Evolutionary conservation across 2,113 vertebrate species (phyloP).

Genomic region (Epinephelus moara): DNA sequence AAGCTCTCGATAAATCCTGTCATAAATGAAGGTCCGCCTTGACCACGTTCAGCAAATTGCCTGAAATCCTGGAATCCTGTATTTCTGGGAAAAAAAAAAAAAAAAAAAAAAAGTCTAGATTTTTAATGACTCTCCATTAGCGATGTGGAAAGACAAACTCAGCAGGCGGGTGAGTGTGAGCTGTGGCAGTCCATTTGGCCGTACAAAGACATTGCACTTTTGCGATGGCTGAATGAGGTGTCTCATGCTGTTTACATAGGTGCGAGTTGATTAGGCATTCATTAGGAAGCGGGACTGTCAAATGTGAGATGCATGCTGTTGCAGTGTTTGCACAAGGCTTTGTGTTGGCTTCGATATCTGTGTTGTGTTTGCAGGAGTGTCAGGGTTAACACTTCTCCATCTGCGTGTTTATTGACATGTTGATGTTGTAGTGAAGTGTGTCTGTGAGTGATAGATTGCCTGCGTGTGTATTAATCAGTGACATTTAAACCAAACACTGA

Average conservation of each 20-base stretch:
- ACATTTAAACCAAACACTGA: constrained; percentile 21
- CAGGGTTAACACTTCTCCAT: constrained; percentile 41
- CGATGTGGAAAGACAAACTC: not conserved
- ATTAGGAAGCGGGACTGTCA: constrained; percentile 25
- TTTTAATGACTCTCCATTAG: constrained; percentile 5
- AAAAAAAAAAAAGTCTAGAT: not conserved
- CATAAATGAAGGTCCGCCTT: not conserved
- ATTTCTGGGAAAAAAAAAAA: not conserved
- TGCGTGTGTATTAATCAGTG: constrained; percentile 18
- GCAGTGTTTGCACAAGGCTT: constrained; percentile 24
- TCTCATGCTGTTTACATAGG: constrained; percentile 40
- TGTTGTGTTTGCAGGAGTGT: constrained; percentile 40
- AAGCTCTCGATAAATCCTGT: not conserved
- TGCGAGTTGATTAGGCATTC: constrained; percentile 34
- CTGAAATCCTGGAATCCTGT: constrained; percentile 1
- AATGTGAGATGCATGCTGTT: constrained; percentile 11
- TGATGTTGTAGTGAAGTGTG: constrained; percentile 21
- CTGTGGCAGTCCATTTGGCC: constrained; percentile 28
- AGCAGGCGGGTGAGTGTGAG: constrained; percentile 18
- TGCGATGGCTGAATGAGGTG: constrained; percentile 31
- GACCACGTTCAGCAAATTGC: not conserved
- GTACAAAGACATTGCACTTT: constrained; percentile 40
- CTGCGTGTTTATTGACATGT: constrained; percentile 39
- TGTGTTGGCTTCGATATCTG: constrained; percentile 21
- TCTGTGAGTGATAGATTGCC: constrained; percentile 10